phyloP scores from a whole-genome alignment of 92 coral and sea anemone genomes.

The Isaurus tuberculatus region DNA sequence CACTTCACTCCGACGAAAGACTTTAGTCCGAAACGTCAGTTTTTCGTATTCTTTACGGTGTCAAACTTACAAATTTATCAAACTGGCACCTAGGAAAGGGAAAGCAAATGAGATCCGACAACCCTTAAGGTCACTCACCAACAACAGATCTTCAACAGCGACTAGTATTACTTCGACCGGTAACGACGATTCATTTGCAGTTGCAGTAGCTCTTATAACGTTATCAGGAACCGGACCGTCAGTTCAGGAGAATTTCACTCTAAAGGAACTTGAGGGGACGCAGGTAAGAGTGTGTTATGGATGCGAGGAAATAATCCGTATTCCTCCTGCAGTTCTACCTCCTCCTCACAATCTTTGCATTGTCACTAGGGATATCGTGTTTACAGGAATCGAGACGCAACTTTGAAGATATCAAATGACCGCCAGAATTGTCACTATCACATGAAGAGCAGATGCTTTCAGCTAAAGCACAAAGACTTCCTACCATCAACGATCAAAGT shows the following conservation, averaged over 20 bases:
- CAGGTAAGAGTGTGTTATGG: constrained; percentile 63
- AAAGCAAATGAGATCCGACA: constrained; percentile 31
- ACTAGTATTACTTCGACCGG: constrained; percentile 11
- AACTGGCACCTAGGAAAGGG: constrained; percentile 37
- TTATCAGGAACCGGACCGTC: constrained; percentile 36
- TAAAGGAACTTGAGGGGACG: constrained; percentile 56
- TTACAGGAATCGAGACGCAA: constrained; percentile 53
- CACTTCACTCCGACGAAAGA: no score
- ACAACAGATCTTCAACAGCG: constrained; percentile 12
- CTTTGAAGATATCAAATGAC: constrained; percentile 52
- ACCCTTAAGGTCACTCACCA: constrained; percentile 3
- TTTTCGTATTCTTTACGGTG: no score
- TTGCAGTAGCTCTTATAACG: constrained; percentile 46
- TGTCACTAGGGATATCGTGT: constrained; percentile 54
- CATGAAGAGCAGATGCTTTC: constrained; percentile 33
- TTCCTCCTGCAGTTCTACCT: constrained; percentile 59
- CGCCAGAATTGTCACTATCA: constrained; percentile 66
- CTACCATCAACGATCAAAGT: constrained; percentile 35
- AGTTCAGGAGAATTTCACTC: constrained; percentile 24
- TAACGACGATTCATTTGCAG: constrained; percentile 29
- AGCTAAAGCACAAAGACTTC: constrained; percentile 57
- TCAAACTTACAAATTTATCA: no score
- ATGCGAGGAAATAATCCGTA: constrained; percentile 32
- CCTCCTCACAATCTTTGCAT: constrained; percentile 59
- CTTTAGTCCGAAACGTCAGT: no score